Evolutionary conservation across 1,140 invertebrate species (phyloP).

Genomic region (Polypedilum vanderplanki): DNA sequence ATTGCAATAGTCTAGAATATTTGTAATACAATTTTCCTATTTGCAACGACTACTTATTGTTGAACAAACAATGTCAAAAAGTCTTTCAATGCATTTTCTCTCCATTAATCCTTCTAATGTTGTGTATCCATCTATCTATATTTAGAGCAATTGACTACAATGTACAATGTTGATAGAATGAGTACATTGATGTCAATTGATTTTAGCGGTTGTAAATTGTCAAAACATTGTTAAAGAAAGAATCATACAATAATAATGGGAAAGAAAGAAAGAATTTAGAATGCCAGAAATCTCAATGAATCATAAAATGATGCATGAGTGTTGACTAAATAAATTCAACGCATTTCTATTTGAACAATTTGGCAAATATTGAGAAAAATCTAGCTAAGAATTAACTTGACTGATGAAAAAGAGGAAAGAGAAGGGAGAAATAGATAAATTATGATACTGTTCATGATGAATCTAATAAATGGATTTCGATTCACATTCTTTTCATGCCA

Average conservation of each 20-base stretch:
- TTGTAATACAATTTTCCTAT: not conserved
- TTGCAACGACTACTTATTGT: not conserved
- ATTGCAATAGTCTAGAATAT: not conserved
- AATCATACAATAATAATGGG: not conserved
- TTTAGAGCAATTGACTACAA: not conserved
- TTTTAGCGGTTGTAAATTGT: slow-evolving; percentile 5
- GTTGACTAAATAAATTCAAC: no score
- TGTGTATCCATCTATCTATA: no score
- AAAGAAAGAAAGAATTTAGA: not conserved
- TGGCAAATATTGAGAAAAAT: no score
- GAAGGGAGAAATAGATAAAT: not conserved
- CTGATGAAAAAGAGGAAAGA: no score
- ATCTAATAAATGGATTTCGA: no score
- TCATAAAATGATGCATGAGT: no score
- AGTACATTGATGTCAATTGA: not conserved
- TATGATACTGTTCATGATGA: not conserved
- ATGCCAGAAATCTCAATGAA: no score
- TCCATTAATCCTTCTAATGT: slow-evolving; percentile 18
- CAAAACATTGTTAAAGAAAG: not conserved
- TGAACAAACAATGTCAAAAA: not conserved
- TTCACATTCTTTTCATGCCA: no score
- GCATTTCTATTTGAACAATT: no score
- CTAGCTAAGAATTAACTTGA: no score
- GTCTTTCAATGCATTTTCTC: slow-evolving; percentile 11
- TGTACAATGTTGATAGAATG: not conserved